Conservation (phyloP, 2,797 vertebrate species). For the Helicolenus hilgendorfi region DNA sequence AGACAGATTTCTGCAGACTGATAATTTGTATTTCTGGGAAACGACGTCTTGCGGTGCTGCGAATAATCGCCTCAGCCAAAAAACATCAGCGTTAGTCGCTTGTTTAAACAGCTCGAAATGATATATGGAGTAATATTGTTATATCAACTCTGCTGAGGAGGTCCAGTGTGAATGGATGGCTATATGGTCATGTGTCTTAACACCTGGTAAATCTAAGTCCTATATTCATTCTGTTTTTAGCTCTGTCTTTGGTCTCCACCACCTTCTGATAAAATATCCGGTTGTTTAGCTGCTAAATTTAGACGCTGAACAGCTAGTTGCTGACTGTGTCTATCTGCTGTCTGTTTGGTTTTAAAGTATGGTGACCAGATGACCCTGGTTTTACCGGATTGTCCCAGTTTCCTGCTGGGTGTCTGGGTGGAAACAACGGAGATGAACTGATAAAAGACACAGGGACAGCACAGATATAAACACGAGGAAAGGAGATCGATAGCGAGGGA, state of each 20-base stretch:
- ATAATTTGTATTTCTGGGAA: conserved; percentile 14
- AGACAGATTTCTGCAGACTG: not conserved
- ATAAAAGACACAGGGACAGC: too few species aligned
- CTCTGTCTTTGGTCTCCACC: not conserved
- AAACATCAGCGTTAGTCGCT: not conserved
- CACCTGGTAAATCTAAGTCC: not conserved
- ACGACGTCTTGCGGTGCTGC: not conserved
- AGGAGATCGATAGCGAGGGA: too few species aligned
- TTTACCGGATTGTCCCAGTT: too few species aligned
- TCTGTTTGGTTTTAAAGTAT: not conserved
- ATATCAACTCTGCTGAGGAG: not conserved
- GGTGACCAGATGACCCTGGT: too few species aligned
- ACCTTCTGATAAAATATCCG: not conserved
- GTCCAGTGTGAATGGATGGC: not conserved
- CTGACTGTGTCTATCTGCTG: not conserved
- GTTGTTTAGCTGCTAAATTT: not conserved
- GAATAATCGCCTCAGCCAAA: not conserved
- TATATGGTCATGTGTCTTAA: not conserved
- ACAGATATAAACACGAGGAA: too few species aligned
- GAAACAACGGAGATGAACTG: too few species aligned
- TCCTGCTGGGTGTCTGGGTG: too few species aligned
- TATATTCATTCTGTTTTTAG: not conserved
- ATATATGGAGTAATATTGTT: not conserved
- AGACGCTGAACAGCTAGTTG: not conserved
- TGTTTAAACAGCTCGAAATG: not conserved